Conservation (phyloP, 2,888 invertebrate species). For the Drosophila tanythrix region DNA sequence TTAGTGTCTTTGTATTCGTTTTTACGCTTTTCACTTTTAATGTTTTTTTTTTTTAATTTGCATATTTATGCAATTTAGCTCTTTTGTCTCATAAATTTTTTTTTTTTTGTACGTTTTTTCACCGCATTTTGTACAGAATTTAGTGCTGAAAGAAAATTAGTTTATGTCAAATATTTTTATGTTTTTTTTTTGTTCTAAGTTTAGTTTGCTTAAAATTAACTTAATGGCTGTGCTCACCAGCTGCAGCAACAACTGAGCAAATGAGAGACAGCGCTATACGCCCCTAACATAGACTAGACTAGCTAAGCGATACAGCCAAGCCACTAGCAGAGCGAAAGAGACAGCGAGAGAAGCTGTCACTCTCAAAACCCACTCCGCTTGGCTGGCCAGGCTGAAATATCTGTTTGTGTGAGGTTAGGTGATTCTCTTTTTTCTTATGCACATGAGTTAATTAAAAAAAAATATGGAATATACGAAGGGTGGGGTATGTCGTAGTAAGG, state of each 20-base stretch:
- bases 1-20: conserved; percentile 21
- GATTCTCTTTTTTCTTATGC: not conserved
- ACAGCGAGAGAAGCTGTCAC: not conserved
- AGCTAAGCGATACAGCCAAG: conserved; percentile 30
- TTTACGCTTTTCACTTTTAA: conserved; percentile 19
- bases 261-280: conserved; percentile 26
- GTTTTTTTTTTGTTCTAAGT: conserved; percentile 19
- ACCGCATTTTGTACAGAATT: conserved; percentile 69
- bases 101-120: conserved; percentile 50
- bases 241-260: conserved; percentile 12
- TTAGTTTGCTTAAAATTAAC: conserved; percentile 45
- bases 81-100: conserved; percentile 36
- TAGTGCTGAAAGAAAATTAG: conserved; percentile 71
- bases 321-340: conserved; percentile 30
- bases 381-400: not conserved
- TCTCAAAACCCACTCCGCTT: not conserved
- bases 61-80: conserved; percentile 15
- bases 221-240: conserved; percentile 34
- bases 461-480: not conserved
- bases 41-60: conserved; percentile 17
- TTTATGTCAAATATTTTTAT: conserved; percentile 29
- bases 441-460: conserved; percentile 2
- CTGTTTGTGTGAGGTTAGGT: not conserved
- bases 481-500: not conserved
- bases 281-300: conserved; percentile 36